A percentile compares a stretch with the other conserved stretches of the same genome.
These are phyloP conservation scores for Anabacerthia variegaticeps DNA, from an alignment of 2,797 vertebrate species.

Conservation along the genomic window DNA sequence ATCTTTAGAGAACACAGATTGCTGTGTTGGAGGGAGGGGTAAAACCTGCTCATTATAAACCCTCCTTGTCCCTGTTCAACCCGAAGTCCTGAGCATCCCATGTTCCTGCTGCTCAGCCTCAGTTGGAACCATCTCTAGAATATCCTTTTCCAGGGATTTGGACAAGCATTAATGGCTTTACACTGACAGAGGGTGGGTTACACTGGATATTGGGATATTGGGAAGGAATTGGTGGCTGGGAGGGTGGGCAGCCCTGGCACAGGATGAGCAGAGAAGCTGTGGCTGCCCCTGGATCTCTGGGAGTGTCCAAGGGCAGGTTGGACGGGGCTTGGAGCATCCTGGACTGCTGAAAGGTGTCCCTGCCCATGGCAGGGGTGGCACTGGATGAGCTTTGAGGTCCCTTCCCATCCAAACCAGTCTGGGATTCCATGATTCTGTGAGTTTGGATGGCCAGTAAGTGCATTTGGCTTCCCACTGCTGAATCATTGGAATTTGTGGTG, in stretches of 20 bases:
- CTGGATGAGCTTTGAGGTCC: fast-evolving
- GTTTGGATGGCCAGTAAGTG: too few species aligned
- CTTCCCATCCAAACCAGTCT: fast-evolving
- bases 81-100: not conserved
- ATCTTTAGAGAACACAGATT: not conserved
- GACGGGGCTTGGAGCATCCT: not conserved
- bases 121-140: not conserved
- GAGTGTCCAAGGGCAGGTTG: not conserved
- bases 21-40: not conserved
- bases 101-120: not conserved
- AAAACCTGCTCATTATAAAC: not conserved
- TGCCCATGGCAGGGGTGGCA: not conserved
- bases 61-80: not conserved
- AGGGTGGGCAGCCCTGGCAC: not conserved
- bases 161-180: fast-evolving
- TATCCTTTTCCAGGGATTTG: fast-evolving
- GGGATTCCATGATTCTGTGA: not conserved
- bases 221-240: not conserved
- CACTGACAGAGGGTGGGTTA: fast-evolving
- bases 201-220: not conserved
- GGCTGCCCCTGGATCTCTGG: not conserved
- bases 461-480: not conserved
- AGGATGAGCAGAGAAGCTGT: not conserved
- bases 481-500: fast-evolving
- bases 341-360: not conserved